Evolutionary conservation across 2,113 vertebrate genomes (phyloP).

Genomic region (Etheostoma cragini): DNA sequence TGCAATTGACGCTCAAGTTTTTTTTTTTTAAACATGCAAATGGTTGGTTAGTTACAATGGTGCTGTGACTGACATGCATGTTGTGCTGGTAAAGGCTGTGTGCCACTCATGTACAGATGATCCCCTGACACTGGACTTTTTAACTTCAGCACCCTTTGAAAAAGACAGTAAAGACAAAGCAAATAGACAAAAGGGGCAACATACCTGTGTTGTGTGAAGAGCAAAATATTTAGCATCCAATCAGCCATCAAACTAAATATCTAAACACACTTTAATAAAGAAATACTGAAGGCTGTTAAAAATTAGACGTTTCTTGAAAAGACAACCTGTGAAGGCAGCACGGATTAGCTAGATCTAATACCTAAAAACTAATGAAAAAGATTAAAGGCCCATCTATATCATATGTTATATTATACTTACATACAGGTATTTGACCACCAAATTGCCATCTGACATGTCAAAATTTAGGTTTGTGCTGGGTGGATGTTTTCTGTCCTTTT

Average conservation of each 20-base stretch:
- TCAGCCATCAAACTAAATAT: slow-evolving; percentile 20
- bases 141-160: slow-evolving; percentile 9
- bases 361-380: background rate
- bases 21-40: slow-evolving; percentile 4
- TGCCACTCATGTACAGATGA: background rate
- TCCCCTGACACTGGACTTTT: slow-evolving; percentile 1
- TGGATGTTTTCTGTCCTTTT: background rate
- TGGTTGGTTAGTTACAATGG: background rate
- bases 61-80: no score
- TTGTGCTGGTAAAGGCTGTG: background rate
- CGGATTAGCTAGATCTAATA: background rate
- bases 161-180: background rate
- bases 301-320: slow-evolving; percentile 3
- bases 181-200: background rate
- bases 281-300: background rate
- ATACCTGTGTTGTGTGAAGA: background rate
- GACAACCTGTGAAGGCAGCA: background rate
- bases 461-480: background rate
- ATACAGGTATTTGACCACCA: background rate
- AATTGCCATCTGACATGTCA: background rate
- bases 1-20: background rate
- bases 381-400: background rate
- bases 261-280: background rate
- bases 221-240: slow-evolving; percentile 13
- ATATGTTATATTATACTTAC: no score